Evolutionary conservation across 2,113 vertebrate species (phyloP).

Genomic region (Carassius gibelio): DNA sequence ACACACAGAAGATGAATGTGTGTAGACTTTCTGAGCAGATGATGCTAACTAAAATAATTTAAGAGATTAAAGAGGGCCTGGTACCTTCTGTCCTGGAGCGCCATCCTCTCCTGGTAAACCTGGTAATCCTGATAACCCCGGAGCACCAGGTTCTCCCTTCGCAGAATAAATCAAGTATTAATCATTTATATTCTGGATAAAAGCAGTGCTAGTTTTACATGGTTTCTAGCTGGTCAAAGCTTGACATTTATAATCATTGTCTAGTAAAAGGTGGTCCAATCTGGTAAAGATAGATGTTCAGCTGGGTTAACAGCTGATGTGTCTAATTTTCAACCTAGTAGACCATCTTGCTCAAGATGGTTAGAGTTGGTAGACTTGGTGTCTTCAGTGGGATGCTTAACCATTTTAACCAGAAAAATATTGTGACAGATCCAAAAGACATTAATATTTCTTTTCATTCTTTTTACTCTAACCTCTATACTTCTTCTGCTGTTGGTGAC

Average conservation of each 20-base stretch:
- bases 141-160: conserved; percentile 82
- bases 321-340: not conserved
- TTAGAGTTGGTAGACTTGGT: not conserved
- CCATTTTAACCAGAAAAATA: too few relatives aligned
- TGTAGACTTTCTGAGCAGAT: not conserved
- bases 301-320: not conserved
- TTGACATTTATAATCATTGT: not conserved
- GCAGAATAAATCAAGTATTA: conserved; percentile 36
- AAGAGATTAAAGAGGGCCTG: not conserved
- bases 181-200: not conserved
- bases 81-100: conserved; percentile 84
- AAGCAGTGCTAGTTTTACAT: not conserved
- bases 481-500: too few relatives aligned
- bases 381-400: too few relatives aligned
- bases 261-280: not conserved
- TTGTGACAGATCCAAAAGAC: too few relatives aligned
- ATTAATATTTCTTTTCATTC: too few relatives aligned
- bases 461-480: too few relatives aligned
- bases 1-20: not conserved
- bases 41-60: not conserved
- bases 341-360: not conserved
- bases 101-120: conserved; percentile 85
- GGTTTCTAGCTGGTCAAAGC: not conserved
- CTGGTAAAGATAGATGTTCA: not conserved
- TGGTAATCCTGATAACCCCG: conserved; percentile 80